phyloP scores from a whole-genome alignment of 2,888 invertebrate species.

The Hirudinaria manillensis region DNA sequence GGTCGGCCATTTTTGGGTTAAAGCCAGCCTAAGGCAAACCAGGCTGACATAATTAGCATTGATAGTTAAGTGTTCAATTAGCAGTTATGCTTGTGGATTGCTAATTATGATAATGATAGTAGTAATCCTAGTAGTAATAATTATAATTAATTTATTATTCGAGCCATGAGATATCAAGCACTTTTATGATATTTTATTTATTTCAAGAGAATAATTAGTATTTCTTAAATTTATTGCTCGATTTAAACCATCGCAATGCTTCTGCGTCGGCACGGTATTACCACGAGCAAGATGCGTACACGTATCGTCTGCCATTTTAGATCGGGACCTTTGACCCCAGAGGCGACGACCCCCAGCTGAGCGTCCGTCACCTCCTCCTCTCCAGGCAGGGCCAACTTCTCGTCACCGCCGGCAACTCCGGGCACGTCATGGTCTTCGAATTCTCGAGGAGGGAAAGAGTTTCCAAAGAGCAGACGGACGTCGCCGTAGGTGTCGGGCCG shows the following conservation, averaged over 20 bases:
- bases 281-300: too few relatives aligned
- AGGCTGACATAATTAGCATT: slow-evolving; percentile 7
- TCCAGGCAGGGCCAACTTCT: slow-evolving; percentile 81
- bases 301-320: slow-evolving; percentile 50
- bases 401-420: slow-evolving; percentile 88
- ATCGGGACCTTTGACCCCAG: slow-evolving; percentile 92
- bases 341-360: slow-evolving; percentile 87
- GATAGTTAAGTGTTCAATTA: not conserved
- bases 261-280: too few relatives aligned
- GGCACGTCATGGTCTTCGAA: slow-evolving; percentile 71
- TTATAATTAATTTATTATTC: slow-evolving; percentile 21
- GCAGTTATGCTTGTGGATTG: too few relatives aligned
- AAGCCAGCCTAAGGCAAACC: too few relatives aligned
- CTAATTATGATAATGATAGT: too few relatives aligned
- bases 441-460: slow-evolving; percentile 49
- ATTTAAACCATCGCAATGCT: too few relatives aligned
- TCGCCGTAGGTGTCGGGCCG: not conserved
- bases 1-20: slow-evolving; percentile 49
- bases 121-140: slow-evolving; percentile 3
- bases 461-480: slow-evolving; percentile 41
- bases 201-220: too few relatives aligned
- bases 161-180: too few relatives aligned
- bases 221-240: too few relatives aligned
- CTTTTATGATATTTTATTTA: too few relatives aligned
- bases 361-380: slow-evolving; percentile 74